Base-by-base conservation (phyloP, 2,113 vertebrate species). In the Lagopus muta region DNA sequence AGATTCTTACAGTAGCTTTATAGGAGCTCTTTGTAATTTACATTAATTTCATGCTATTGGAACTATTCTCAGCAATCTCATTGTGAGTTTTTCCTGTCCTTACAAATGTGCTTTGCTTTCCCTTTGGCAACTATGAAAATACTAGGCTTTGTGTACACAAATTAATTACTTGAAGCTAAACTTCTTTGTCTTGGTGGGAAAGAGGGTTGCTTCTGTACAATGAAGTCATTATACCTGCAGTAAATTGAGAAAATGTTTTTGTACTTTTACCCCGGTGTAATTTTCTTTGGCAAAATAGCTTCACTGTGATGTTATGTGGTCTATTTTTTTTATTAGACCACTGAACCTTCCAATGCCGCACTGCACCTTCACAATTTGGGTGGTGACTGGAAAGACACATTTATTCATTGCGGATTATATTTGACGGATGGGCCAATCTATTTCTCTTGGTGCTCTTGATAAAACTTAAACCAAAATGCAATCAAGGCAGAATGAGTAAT, bases 21-120 rank as follows among this genome's bases (percentile, higher is more conserved):
- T 74, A 65, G 73, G 73, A 91, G 58, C 60, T 88, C 61, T 85
- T 94, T 96, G 64, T 94, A 90, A 93, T 96, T 96, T 96, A 96
- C 86, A 92, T 88, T 92, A 86, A 95, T 93, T 93, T 95, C 90
- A 90, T 90, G 83, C 86, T 90, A 52, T 48, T 94, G 69, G 88
- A 96, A 90, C 91, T 86, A 86, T 78, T 94, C 93, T 83, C 88
- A 93, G 80, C 13, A 1, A 90, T 88, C 61, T 94, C 34, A 86
- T 64, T 81, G 79, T 67, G 60, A 71, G 38, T 77, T 85, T 94
- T 47, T 0, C 77, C 36, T 36, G 28, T 90, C 73, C 66, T 88
- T 84, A 72, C 43, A 86, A 72, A 84, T 84, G 65, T 88, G 94
- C 76, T 86, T 94, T 82, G 69, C 66, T 88, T 93, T 95, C 34